Base-by-base conservation (phyloP, 1,140 invertebrate genomes). In the Homalodisca vitripennis region DNA sequence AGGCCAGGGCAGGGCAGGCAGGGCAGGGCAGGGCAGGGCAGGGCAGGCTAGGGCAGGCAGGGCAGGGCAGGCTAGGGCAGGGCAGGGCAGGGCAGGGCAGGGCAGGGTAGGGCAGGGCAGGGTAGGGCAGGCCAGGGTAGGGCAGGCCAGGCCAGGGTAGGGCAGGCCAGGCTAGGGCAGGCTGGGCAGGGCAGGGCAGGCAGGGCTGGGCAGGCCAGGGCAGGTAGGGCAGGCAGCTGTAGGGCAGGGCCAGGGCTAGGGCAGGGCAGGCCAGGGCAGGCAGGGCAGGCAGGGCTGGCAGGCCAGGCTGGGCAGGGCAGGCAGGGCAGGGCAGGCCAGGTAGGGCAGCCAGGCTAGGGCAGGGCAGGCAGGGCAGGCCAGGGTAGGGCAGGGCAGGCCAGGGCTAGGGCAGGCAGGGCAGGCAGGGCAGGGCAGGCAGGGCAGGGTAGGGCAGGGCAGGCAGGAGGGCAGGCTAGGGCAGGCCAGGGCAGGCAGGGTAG, bases 381-480 rank as follows among this genome's bases (percentile, higher is more conserved):
- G n/a, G n/a, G 41, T n/a, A 46, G 41, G 41, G 41, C n/a, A 46
- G 41, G 10, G 10, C 41, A 46, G 41, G 41, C 10, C 41, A 46
- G 41, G 41, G 41, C n/a, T n/a, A 46, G 41, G 41, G 41, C 41
- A 46, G 41, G 41, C n/a, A n/a, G n/a, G n/a, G n/a, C n/a, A n/a
- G n/a, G n/a, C n/a, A n/a, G n/a, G n/a, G n/a, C n/a, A n/a, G n/a
- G n/a, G n/a, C n/a, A n/a, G n/a, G n/a, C n/a, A n/a, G n/a, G n/a
- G n/a, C n/a, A n/a, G n/a, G n/a, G n/a, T n/a, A 12, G n/a, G 41
- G n/a, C 41, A 46, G 41, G 41, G n/a, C 41, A 46, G 41, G 10
- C 12, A 12, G 41, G 41, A 12, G 41, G 41, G n/a, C n/a, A 46
- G 41, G 41, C 12, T n/a, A 46, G 41, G 41, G n/a, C 41, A 12